Conservation (phyloP, 2,113 vertebrate species). For the Passer domesticus region DNA sequence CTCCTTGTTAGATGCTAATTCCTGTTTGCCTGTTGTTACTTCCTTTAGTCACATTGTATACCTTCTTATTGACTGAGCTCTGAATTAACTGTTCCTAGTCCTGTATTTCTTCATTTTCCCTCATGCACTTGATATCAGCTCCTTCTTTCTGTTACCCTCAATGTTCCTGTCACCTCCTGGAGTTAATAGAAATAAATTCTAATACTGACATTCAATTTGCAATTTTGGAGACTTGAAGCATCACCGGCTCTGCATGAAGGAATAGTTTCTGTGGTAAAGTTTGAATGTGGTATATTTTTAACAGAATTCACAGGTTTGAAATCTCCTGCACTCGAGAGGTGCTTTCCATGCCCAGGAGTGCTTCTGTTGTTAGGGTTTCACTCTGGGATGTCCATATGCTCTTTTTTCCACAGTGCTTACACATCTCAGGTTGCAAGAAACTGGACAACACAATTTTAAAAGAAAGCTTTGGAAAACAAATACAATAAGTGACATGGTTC, state of each 20-base stretch:
- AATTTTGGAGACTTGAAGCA: neutral
- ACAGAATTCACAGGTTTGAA: neutral
- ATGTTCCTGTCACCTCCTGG: neutral
- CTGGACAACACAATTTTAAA: neutral
- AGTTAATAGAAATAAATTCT: neutral
- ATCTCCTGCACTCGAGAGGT: neutral
- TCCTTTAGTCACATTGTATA: neutral
- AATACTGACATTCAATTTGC: neutral
- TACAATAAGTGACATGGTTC: neutral
- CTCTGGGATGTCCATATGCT: neutral
- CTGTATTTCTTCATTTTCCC: neutral
- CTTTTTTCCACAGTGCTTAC: neutral
- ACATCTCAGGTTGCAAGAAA: neutral
- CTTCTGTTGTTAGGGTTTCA: neutral
- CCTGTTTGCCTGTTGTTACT: neutral
- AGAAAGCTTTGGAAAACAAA: neutral
- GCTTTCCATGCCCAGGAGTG: neutral
- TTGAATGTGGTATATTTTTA: neutral
- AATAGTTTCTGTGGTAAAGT: neutral
- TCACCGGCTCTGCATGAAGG: neutral
- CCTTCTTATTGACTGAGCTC: neutral
- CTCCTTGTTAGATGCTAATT: neutral
- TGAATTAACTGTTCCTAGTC: neutral
- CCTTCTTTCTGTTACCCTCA: neutral
- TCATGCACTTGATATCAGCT: neutral